phyloP scores from a whole-genome alignment of 2,888 invertebrate genomes.

The Diarsia mendica region DNA sequence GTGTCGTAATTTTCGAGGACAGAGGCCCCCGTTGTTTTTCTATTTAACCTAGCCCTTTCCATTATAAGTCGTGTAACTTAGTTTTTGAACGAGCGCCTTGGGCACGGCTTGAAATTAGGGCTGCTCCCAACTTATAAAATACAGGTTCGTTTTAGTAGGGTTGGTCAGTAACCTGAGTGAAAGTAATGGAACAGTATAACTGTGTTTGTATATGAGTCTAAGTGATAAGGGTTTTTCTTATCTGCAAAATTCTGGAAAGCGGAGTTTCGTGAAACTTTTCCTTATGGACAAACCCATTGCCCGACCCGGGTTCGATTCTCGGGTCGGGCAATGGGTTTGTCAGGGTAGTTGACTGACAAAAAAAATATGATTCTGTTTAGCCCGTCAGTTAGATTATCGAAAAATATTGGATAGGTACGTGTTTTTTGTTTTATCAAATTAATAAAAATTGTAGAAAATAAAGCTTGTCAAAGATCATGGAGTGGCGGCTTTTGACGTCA shows the following conservation, averaged over 20 bases:
- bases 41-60: conserved; percentile 65
- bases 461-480: no score
- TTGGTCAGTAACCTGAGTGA: conserved; percentile 33
- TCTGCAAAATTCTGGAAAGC: not conserved
- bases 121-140: conserved; percentile 42
- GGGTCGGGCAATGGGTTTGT: no score
- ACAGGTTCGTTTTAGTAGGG: conserved; percentile 44
- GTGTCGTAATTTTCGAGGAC: conserved; percentile 53
- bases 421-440: no score
- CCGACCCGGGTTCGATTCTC: no score
- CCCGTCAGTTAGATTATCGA: no score
- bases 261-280: no score
- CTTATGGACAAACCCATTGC: no score
- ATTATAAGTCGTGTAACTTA: conserved; percentile 70
- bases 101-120: conserved; percentile 55
- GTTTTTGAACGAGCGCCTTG: conserved; percentile 66
- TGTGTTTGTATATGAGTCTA: not conserved
- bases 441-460: no score
- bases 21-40: conserved; percentile 50
- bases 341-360: no score
- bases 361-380: no score
- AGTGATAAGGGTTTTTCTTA: not conserved
- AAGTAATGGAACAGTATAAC: not conserved
- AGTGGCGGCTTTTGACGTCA: no score
- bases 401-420: no score